These are phyloP conservation scores for Athalia cordata DNA, from an alignment of 2,888 invertebrate genomes.

Conservation along the genomic window DNA sequence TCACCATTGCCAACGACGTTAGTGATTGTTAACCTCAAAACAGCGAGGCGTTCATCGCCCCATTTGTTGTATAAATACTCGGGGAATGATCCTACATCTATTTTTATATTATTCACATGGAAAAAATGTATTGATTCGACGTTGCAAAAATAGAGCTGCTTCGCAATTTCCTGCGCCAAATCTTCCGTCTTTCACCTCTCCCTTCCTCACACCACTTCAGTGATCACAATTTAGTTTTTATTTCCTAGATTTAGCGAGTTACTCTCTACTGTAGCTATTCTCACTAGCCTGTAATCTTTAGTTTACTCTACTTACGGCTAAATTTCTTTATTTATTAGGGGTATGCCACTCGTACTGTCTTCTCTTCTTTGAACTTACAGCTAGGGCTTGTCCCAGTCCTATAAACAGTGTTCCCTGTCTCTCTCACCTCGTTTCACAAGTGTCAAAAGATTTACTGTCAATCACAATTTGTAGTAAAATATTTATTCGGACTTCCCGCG, in stretches of 20 bases:
- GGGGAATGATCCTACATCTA: conserved; percentile 53
- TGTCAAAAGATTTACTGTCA: no score
- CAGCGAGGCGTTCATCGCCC: conserved; percentile 53
- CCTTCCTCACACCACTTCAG: conserved; percentile 36
- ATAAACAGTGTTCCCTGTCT: no score
- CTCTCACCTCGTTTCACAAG: no score
- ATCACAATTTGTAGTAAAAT: no score
- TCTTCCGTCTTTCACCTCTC: conserved; percentile 42
- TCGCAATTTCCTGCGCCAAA: conserved; percentile 52
- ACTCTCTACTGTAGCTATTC: no score
- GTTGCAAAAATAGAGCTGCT: conserved; percentile 63
- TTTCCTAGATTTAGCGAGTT: not conserved
- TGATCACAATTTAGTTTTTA: not conserved
- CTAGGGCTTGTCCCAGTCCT: no score
- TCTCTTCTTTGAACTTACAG: no score
- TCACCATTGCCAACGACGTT: not conserved
- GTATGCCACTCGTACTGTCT: no score
- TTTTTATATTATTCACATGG: conserved; percentile 59
- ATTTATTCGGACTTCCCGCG: no score
- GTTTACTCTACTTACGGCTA: no score
- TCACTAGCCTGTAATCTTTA: no score
- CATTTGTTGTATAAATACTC: conserved; percentile 61
- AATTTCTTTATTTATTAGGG: no score
- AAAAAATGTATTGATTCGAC: conserved; percentile 63
- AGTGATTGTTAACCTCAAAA: conserved; percentile 64